These are phyloP conservation scores for Lasioglossum malachurum DNA, from an alignment of 2,888 invertebrate genomes.

Conservation along the genomic window DNA sequence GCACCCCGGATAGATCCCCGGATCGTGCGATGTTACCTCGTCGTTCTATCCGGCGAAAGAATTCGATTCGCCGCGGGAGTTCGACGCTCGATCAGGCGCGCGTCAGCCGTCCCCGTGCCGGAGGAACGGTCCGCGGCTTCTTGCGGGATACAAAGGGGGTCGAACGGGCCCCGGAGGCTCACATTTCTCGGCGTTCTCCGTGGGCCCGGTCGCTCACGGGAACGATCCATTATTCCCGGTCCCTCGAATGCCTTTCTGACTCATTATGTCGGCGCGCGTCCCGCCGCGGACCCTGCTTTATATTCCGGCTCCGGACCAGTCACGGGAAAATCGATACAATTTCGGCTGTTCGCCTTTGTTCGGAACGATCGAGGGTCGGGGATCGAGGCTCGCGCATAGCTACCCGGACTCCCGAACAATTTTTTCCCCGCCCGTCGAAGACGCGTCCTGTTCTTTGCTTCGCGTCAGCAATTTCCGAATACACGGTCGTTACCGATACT, in stretches of 20 bases:
- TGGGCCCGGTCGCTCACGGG: constrained; percentile 43
- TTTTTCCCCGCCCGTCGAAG: not conserved
- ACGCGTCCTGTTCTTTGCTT: not conserved
- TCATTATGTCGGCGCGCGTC: constrained; percentile 65
- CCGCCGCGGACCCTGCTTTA: constrained; percentile 54
- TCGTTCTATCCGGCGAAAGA: not conserved
- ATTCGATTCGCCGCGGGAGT: constrained; percentile 62
- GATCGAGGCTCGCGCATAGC: not conserved
- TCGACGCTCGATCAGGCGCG: constrained; percentile 61
- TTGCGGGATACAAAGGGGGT: constrained; percentile 55
- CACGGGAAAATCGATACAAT: constrained; percentile 66
- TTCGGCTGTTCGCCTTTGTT: constrained; percentile 45
- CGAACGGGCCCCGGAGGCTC: constrained; percentile 59
- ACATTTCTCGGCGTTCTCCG: constrained; percentile 67
- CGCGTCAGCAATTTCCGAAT: not conserved
- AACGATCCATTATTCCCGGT: constrained; percentile 66
- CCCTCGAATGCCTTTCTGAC: constrained; percentile 64
- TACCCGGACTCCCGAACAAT: not conserved
- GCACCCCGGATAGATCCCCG: not conserved
- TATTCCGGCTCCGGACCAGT: constrained; percentile 58
- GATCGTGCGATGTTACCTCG: not conserved
- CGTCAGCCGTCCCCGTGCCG: constrained; percentile 36
- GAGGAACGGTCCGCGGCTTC: constrained; percentile 36
- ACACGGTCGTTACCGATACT: constrained; percentile 36
- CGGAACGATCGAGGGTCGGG: not conserved